Conservation (phyloP, 2,113 vertebrate species). For the Pseudorhombus dupliciocellatus region DNA sequence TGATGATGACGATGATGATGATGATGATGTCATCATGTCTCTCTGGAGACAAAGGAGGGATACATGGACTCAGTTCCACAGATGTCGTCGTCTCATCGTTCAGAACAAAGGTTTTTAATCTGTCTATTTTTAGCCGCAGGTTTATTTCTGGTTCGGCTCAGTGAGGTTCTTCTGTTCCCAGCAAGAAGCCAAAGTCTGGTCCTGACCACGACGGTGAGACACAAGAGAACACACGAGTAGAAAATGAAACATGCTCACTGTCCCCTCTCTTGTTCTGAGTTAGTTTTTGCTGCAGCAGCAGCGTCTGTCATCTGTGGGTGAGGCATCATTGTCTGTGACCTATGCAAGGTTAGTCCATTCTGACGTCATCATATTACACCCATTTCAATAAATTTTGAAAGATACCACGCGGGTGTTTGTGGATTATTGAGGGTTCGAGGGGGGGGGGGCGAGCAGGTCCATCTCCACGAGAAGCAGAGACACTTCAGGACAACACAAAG, state of each 20-base stretch:
- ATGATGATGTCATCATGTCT: no score
- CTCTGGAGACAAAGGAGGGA: no score
- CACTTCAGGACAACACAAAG: not conserved
- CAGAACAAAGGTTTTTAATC: not conserved
- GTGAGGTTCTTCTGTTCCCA: not conserved
- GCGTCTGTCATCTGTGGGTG: constrained; percentile 81
- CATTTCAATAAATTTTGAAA: constrained; percentile 94
- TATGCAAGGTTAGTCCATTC: constrained; percentile 89
- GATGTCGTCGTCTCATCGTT: not conserved
- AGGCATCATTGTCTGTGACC: constrained; percentile 90
- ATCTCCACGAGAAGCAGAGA: not conserved
- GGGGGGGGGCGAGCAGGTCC: no score
- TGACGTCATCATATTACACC: constrained; percentile 87
- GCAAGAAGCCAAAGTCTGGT: constrained; percentile 45
- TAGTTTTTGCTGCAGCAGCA: constrained; percentile 66
- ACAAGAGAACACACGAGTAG: not conserved
- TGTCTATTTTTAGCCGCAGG: not conserved
- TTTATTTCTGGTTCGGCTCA: not conserved
- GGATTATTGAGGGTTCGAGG: not conserved
- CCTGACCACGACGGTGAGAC: not conserved
- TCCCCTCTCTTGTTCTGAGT: not conserved
- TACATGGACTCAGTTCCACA: no score
- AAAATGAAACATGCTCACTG: not conserved
- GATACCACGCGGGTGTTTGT: constrained; percentile 50
- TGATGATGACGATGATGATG: no score